Percentiles rank a stretch among this genome's conserved stretches.
phyloP scores from a whole-genome alignment of 2,888 invertebrate genomes.

The Scaptomyza caliginosa region DNA sequence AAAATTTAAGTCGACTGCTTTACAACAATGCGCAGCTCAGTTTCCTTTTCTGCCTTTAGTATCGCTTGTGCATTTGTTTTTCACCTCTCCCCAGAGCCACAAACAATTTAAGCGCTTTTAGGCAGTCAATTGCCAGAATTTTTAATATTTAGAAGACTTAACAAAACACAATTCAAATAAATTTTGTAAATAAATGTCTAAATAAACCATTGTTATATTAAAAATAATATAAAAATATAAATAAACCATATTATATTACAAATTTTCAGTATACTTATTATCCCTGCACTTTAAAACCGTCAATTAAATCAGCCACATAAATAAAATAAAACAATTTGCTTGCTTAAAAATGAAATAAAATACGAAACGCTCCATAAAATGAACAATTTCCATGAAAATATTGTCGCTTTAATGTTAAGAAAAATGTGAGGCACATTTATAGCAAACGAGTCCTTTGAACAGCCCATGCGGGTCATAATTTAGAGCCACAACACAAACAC shows the following conservation, averaged over 20 bases:
- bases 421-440: constrained; percentile 68
- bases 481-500: constrained; percentile 35
- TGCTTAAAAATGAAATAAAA: constrained; percentile 32
- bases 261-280: constrained; percentile 64
- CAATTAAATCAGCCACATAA: constrained; percentile 70
- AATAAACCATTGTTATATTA: constrained; percentile 1
- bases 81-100: not conserved
- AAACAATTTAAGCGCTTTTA: constrained; percentile 2
- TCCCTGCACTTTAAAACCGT: constrained; percentile 10
- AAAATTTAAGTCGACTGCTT: constrained; percentile 47
- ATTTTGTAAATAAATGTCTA: not conserved
- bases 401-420: constrained; percentile 67
- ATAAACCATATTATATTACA: not conserved
- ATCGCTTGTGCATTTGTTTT: constrained; percentile 30
- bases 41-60: not conserved
- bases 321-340: constrained; percentile 63
- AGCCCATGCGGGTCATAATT: constrained; percentile 63
- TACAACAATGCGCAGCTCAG: constrained; percentile 12
- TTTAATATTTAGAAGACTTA: not conserved
- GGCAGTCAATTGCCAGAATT: constrained; percentile 17
- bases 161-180: not conserved
- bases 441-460: constrained; percentile 38
- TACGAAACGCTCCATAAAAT: constrained; percentile 49
- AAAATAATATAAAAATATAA: not conserved
- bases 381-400: constrained; percentile 72